A percentile compares a stretch with the other conserved stretches of the same genome.
Conservation (phyloP, 2,113 vertebrate species). For the Microcebus tavaratra region DNA sequence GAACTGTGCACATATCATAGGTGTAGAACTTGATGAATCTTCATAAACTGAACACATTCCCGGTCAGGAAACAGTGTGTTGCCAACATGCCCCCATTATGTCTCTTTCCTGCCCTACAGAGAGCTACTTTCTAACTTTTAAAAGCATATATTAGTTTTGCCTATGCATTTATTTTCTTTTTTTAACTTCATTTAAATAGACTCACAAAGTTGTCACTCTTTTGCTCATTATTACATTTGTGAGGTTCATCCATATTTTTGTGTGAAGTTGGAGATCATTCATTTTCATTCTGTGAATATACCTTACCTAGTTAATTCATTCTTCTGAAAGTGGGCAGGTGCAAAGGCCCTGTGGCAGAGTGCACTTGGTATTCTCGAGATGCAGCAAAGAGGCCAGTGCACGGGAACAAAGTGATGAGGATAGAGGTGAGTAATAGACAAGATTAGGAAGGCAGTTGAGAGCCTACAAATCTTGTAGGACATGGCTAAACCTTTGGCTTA, state of each 20-base stretch:
- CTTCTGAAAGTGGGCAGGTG: not conserved
- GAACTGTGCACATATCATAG: not conserved
- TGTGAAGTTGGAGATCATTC: not conserved
- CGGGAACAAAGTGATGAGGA: not conserved
- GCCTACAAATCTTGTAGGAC: not conserved
- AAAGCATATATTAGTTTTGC: not conserved
- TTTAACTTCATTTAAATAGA: not conserved
- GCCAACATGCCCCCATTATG: accelerated
- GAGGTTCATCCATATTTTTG: not conserved
- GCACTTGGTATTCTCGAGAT: not conserved
- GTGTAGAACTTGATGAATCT: accelerated
- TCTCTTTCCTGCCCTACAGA: not conserved
- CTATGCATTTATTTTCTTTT: not conserved
- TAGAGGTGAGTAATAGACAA: not conserved
- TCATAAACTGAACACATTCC: not conserved
- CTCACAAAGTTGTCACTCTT: not conserved
- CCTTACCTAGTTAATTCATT: not conserved
- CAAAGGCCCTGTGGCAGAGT: not conserved
- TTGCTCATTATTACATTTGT: not conserved
- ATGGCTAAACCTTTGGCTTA: not conserved
- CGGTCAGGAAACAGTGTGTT: not conserved
- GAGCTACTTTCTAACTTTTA: not conserved
- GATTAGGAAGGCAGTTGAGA: not conserved
- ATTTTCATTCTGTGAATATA: not conserved
- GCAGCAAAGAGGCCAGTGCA: not conserved